Evolutionary conservation across 2,113 vertebrate genomes (phyloP).

Genomic region (Elaphurus davidianus): DNA sequence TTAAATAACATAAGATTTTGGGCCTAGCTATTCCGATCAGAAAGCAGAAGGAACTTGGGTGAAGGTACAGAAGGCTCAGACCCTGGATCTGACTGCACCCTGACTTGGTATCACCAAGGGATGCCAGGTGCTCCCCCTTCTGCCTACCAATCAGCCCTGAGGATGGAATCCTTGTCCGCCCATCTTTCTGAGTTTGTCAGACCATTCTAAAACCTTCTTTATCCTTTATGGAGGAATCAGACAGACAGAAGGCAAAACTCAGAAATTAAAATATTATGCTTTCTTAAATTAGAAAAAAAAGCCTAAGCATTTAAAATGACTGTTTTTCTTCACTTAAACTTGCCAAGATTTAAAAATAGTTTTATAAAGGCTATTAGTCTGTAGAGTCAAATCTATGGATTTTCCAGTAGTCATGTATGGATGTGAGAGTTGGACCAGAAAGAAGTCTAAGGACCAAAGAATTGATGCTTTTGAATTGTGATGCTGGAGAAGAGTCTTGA

Average conservation of each 20-base stretch:
- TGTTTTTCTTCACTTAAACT: not conserved
- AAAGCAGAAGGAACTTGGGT: not conserved
- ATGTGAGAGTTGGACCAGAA: not conserved
- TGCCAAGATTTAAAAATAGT: not conserved
- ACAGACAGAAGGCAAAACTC: not conserved
- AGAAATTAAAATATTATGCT: not conserved
- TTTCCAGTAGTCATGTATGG: not conserved
- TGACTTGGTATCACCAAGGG: not conserved
- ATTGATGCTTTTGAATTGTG: not conserved
- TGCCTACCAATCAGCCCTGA: not conserved
- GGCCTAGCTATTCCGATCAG: not conserved
- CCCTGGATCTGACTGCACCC: not conserved
- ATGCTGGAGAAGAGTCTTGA: not conserved
- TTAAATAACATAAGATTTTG: not conserved
- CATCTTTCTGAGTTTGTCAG: too few relatives aligned
- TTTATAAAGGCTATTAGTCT: not conserved
- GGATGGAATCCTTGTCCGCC: not conserved
- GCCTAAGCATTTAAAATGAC: not conserved
- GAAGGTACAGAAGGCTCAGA: not conserved
- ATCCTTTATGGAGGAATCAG: not conserved
- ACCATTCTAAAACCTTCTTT: not conserved
- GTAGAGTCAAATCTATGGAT: not conserved
- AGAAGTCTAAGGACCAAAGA: not conserved
- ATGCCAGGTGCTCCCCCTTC: not conserved
- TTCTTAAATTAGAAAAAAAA: not conserved